phyloP scores from a whole-genome alignment of 2,888 invertebrate species.

The Rhyacophila evoluta region DNA sequence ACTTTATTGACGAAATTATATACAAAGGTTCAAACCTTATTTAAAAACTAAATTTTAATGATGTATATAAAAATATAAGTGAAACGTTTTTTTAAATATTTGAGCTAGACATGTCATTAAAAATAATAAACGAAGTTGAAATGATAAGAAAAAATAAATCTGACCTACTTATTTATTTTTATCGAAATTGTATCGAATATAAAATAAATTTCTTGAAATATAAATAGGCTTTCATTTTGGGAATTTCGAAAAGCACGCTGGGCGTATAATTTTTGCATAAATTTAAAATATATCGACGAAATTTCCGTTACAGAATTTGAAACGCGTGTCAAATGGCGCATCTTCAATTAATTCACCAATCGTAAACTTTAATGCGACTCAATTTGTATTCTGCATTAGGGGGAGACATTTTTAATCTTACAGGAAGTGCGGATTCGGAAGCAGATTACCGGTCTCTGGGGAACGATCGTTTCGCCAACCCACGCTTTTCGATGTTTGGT shows the following conservation, averaged over 20 bases:
- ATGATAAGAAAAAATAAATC: neutral
- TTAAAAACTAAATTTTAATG: no score
- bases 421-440: conserved; percentile 39
- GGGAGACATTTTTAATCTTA: conserved; percentile 33
- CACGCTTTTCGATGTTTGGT: neutral
- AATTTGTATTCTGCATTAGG: conserved; percentile 22
- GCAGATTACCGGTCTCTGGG: conserved; percentile 40
- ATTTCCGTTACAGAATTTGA: conserved; percentile 11
- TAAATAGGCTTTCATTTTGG: neutral
- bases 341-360: conserved; percentile 24
- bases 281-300: neutral
- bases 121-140: neutral
- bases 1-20: no score
- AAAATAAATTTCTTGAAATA: neutral
- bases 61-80: no score
- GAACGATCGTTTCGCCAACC: conserved; percentile 29
- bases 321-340: conserved; percentile 22
- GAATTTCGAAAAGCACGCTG: neutral
- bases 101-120: neutral
- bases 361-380: conserved; percentile 24
- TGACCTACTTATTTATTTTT: conserved; percentile 13
- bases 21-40: no score
- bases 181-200: neutral
- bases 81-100: no score
- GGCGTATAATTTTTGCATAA: neutral